Base-by-base conservation (phyloP, 1,140 invertebrate species). In the Plodia interpunctella region DNA sequence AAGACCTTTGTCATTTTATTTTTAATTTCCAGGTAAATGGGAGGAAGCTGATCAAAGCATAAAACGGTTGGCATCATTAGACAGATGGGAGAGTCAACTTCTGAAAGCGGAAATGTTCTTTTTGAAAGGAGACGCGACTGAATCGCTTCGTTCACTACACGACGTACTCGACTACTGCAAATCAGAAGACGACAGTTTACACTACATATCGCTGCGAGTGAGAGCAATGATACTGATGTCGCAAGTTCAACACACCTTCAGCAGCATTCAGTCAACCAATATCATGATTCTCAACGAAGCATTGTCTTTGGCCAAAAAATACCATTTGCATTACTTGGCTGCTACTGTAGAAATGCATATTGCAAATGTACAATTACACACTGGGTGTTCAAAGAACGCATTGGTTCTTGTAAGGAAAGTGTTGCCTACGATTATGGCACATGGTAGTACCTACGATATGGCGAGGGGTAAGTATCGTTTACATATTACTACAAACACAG, bases 381-480 rank as follows among this genome's bases (percentile, higher is more conserved):
- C 96, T 88, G 93, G 93, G 15, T 92, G 96, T 78, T 92, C 94
- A 0, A 91, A 92, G 60, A 95, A 96, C 84, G 95, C 95, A 0
- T 82, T 96, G 18, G 87, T 91, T 49, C 83, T 96, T 1, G 91
- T 96, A 0, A 92, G 95, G 59, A 92, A 92, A 66, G 92, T 93
- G 28, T 92, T 97, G 68, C 91, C 94, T 0, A 90, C 92, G 49
- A 92, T 97, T 49, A 91, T 97, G 68, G 93, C 95, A 13, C 94
- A 97, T 71, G 96, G 96, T 0, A 94, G 94, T n/a, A 88, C 92
- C n/a, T 96, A 93, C 68, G 96, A 97, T 76, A 92, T 94, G 63
- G 95, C 93, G 1, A 92, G 94, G 83, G 93, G 90, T 87, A 70
- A 65, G 38, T 35, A 35, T 35, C 13, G 32, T 35, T 35, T 35